phyloP scores from a whole-genome alignment of 1,140 invertebrate genomes.

The Bombyx mandarina region DNA sequence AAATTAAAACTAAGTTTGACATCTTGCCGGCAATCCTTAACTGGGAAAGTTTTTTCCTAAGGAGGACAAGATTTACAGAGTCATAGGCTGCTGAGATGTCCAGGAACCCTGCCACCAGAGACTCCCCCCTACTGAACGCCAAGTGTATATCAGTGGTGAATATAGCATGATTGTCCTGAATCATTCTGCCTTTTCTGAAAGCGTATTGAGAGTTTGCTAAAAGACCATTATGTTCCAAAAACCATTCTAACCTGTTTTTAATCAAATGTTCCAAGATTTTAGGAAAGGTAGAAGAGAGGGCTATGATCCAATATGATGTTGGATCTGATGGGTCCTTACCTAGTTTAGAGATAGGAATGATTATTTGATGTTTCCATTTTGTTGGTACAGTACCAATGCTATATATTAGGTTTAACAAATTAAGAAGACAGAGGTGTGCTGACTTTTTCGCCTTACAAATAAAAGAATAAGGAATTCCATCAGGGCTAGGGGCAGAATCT shows the following conservation, averaged over 20 bases:
- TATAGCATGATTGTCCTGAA: constrained; percentile 17
- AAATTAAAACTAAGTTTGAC: too few species aligned
- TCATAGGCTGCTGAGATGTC: constrained; percentile 20
- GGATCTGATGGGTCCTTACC: constrained; percentile 2
- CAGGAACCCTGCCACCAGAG: constrained; percentile 14
- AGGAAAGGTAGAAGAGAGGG: constrained; percentile 5
- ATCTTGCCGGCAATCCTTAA: too few species aligned
- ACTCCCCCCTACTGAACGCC: constrained; percentile 9
- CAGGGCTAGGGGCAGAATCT: constrained; percentile 16
- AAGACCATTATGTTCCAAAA: constrained; percentile 14
- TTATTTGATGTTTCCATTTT: constrained; percentile 8
- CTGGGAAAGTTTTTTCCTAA: too few species aligned
- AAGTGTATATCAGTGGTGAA: constrained; percentile 17
- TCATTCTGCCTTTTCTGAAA: constrained; percentile 17
- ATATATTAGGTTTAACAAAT: constrained; percentile 13
- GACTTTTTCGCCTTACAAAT: constrained; percentile 6
- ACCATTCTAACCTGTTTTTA: constrained; percentile 15
- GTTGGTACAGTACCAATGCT: background rate
- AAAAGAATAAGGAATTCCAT: constrained; percentile 24
- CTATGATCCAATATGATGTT: constrained; percentile 5
- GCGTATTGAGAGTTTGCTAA: constrained; percentile 17
- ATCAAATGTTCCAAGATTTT: constrained; percentile 15
- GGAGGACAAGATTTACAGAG: constrained; percentile 19
- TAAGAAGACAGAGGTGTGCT: constrained; percentile 9
- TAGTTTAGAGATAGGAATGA: constrained; percentile 11